Evolutionary conservation across 2,113 vertebrate genomes (phyloP).

Genomic region (Brachyhypopomus gauderio): DNA sequence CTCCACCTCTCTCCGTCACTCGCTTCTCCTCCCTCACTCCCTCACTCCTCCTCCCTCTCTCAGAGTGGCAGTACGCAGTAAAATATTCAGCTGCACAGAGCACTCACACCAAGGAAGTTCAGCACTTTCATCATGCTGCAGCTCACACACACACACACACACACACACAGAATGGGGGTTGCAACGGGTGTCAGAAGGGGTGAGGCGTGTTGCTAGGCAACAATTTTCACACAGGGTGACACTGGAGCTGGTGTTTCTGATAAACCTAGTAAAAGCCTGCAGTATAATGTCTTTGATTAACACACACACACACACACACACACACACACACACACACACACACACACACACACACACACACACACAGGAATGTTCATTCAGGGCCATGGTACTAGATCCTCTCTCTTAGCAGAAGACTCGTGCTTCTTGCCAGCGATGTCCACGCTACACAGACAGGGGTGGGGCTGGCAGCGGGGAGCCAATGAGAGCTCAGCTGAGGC

Average conservation of each 20-base stretch:
- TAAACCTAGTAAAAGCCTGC: slow-evolving; percentile 49
- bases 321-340: slow-evolving; percentile 18
- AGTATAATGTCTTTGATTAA: slow-evolving; percentile 22
- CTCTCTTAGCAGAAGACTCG: neutral
- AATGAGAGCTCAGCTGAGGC: slow-evolving; percentile 21
- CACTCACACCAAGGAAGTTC: slow-evolving; percentile 17
- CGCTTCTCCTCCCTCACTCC: neutral
- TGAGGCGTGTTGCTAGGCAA: slow-evolving; percentile 69
- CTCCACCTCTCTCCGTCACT: neutral
- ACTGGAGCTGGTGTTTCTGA: slow-evolving; percentile 38
- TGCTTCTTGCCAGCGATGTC: neutral
- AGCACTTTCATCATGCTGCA: slow-evolving; percentile 13
- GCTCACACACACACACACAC: no score
- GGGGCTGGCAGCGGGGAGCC: slow-evolving; percentile 29
- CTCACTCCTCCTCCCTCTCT: neutral
- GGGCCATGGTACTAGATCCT: neutral
- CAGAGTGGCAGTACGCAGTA: neutral
- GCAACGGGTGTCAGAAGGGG: slow-evolving; percentile 13
- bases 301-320: slow-evolving; percentile 19
- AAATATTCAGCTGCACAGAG: slow-evolving; percentile 19
- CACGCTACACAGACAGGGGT: neutral
- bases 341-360: slow-evolving; percentile 13
- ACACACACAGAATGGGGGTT: slow-evolving; percentile 20
- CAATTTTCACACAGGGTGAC: slow-evolving; percentile 58
- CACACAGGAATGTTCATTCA: slow-evolving; percentile 7